Evolutionary conservation across 2,888 invertebrate species (phyloP).

Genomic region (Scaptomyza reducta): DNA sequence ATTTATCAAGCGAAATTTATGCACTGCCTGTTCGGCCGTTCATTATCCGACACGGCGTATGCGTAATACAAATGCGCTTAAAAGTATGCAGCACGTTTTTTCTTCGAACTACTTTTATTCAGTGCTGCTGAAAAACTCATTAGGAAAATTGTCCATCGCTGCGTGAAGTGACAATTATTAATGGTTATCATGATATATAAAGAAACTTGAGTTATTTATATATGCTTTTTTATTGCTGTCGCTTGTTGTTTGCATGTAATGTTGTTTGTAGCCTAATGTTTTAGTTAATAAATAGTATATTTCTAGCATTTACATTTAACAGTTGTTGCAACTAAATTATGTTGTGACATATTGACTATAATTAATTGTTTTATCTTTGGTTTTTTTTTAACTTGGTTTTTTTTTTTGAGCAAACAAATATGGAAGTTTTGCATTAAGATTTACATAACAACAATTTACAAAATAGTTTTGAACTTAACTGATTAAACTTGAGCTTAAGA

Average conservation of each 20-base stretch:
- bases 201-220: constrained; percentile 31
- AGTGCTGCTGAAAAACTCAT: constrained; percentile 56
- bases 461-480: constrained; percentile 52
- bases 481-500: constrained; percentile 29
- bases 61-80: constrained; percentile 56
- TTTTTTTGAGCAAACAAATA: constrained; percentile 53
- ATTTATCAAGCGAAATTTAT: constrained; percentile 72
- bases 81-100: constrained; percentile 38
- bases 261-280: constrained; percentile 47
- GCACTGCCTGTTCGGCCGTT: constrained; percentile 63
- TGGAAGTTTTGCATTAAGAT: constrained; percentile 43
- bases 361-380: constrained; percentile 8
- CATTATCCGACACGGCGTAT: constrained; percentile 47
- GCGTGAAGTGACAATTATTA: constrained; percentile 48
- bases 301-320: constrained; percentile 32
- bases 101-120: constrained; percentile 7
- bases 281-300: constrained; percentile 24
- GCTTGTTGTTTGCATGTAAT: constrained; percentile 12
- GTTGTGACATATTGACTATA: constrained; percentile 22
- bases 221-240: constrained; percentile 49
- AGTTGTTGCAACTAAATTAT: constrained; percentile 40
- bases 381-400: background rate
- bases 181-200: constrained; percentile 25
- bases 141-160: constrained; percentile 60
- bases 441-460: constrained; percentile 58